Conservation (phyloP, 2,888 invertebrate genomes). For the Sturmia bella region DNA sequence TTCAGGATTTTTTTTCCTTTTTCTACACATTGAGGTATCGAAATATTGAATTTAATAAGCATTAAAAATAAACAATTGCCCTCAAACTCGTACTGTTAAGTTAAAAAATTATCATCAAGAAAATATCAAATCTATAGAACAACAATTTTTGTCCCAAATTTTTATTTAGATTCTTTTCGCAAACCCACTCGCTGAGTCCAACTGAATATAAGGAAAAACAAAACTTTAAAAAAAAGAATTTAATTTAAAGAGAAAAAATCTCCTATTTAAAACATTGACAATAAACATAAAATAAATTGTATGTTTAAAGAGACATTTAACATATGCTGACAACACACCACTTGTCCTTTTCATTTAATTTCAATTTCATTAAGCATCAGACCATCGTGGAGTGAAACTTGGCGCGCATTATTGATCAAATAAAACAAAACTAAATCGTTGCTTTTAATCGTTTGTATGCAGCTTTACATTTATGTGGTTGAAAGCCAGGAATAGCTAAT, state of each 20-base stretch:
- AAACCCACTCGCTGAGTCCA: background rate
- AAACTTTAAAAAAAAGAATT: background rate
- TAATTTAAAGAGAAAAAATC: conserved; percentile 32
- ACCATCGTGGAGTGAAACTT: too few relatives aligned
- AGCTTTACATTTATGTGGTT: background rate
- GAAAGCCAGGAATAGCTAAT: background rate
- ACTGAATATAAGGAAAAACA: background rate
- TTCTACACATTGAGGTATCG: too few relatives aligned
- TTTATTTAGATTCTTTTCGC: too few relatives aligned
- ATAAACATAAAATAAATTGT: conserved; percentile 59
- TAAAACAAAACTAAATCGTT: conserved; percentile 29
- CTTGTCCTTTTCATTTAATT: conserved; percentile 63
- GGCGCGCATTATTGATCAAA: too few relatives aligned
- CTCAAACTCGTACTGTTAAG: too few relatives aligned
- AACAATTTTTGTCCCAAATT: too few relatives aligned
- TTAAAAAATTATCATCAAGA: too few relatives aligned
- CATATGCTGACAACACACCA: conserved; percentile 66
- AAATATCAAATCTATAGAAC: too few relatives aligned
- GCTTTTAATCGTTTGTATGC: conserved; percentile 3
- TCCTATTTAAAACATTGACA: conserved; percentile 32
- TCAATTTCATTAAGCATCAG: conserved; percentile 54
- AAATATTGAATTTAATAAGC: too few relatives aligned
- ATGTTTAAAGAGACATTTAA: conserved; percentile 62
- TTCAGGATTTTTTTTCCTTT: too few relatives aligned
- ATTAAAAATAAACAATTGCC: too few relatives aligned